phyloP scores from a whole-genome alignment of 1,140 invertebrate genomes.

The Zelostemma sp. region DNA sequence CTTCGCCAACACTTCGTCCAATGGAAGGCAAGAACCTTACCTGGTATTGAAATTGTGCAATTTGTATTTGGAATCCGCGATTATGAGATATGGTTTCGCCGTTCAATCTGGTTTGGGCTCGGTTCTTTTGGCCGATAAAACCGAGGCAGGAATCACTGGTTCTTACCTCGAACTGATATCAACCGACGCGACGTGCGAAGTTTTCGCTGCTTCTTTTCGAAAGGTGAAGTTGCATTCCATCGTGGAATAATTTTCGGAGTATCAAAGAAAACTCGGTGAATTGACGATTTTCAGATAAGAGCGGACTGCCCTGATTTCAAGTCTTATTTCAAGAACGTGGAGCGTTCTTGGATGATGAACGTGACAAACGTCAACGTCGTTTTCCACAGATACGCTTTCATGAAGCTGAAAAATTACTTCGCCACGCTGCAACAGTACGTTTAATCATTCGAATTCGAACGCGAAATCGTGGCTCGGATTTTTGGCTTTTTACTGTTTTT shows the following conservation, averaged over 20 bases:
- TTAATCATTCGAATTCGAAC: too few species aligned
- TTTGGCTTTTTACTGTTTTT: conserved; percentile 25
- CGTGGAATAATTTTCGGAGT: too few species aligned
- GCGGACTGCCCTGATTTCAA: conserved; percentile 88
- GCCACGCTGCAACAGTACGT: conserved; percentile 61
- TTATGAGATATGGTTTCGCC: conserved; percentile 85
- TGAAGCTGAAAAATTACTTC: conserved; percentile 75
- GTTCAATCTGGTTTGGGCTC: conserved; percentile 80
- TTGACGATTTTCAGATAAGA: conserved; percentile 23
- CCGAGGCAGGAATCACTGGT: conserved; percentile 80
- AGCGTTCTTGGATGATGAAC: conserved; percentile 82
- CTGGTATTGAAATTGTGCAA: conserved; percentile 80
- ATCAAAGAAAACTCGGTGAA: too few species aligned
- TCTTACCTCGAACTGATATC: conserved; percentile 84
- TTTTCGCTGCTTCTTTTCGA: conserved; percentile 81
- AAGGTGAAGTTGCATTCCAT: conserved; percentile 74
- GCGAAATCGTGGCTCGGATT: too few species aligned
- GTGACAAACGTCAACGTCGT: conserved; percentile 76
- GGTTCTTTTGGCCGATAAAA: conserved; percentile 83
- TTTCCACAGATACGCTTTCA: conserved; percentile 80
- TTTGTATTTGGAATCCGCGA: conserved; percentile 79
- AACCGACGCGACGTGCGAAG: conserved; percentile 73
- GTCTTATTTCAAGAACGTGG: conserved; percentile 83
- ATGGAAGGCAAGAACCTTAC: conserved; percentile 80
- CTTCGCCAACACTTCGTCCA: conserved; percentile 40